Evolutionary conservation across 1,140 invertebrate genomes (phyloP).

Genomic region (Orussus abietinus): DNA sequence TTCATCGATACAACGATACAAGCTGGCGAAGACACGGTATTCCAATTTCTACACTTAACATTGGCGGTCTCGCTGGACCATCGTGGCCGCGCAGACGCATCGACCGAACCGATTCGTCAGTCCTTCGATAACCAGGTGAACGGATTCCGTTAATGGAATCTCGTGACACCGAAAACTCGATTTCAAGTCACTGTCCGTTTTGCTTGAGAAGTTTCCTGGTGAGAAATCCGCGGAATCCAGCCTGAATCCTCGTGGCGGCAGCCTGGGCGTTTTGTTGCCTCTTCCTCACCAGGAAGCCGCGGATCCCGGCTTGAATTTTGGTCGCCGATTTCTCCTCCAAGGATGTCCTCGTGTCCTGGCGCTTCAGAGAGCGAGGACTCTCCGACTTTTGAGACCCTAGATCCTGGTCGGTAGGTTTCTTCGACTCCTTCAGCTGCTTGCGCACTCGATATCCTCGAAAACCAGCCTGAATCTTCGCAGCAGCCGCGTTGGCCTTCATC

Average conservation of each 20-base stretch:
- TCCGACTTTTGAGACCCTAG: slow-evolving; percentile 5
- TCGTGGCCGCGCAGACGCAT: no score
- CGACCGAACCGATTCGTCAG: no score
- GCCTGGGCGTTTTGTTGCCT: slow-evolving; percentile 54
- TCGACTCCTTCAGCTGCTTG: slow-evolving; percentile 56
- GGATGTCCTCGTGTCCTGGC: slow-evolving; percentile 16
- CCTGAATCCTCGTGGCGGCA: slow-evolving; percentile 61
- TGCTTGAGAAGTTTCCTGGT: slow-evolving; percentile 51
- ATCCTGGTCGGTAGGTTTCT: slow-evolving; percentile 1
- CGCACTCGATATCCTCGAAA: slow-evolving; percentile 69
- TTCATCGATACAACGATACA: no score
- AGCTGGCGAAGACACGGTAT: no score
- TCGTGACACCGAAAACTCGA: no score
- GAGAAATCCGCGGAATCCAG: slow-evolving; percentile 59
- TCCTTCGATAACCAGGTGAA: no score
- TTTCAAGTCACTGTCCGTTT: slow-evolving; percentile 27
- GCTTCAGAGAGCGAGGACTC: slow-evolving; percentile 13
- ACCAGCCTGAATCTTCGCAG: slow-evolving; percentile 71
- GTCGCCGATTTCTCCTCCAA: slow-evolving; percentile 63
- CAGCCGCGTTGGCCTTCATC: slow-evolving; percentile 53
- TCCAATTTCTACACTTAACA: no score
- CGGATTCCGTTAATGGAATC: no score
- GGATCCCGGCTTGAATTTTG: slow-evolving; percentile 71
- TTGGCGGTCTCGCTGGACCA: no score
- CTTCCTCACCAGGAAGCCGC: slow-evolving; percentile 69